Conservation (phyloP, 2,797 vertebrate species). For the Tamandua tetradactyla region DNA sequence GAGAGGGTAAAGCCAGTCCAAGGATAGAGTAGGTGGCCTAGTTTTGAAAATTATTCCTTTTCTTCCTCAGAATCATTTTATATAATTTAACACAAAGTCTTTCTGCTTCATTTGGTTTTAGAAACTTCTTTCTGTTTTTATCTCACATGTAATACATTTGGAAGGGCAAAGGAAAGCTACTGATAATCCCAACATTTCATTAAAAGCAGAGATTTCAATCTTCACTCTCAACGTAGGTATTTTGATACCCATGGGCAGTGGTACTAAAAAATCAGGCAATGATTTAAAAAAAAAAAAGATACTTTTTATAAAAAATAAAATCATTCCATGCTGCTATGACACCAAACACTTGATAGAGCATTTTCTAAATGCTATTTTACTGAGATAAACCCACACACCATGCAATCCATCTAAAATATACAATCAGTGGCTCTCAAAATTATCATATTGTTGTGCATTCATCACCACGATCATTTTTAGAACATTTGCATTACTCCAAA, state of each 20-base stretch:
- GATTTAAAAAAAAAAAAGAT: background rate
- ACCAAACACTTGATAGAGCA: background rate
- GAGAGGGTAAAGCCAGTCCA: background rate
- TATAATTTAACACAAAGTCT: background rate
- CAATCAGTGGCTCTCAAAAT: too few species aligned
- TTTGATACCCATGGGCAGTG: background rate
- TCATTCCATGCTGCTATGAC: background rate
- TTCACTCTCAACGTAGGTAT: background rate
- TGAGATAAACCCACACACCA: too few species aligned
- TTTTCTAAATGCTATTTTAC: too few species aligned
- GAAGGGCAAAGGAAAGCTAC: background rate
- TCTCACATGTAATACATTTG: background rate
- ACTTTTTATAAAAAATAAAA: background rate
- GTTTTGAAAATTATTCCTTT: background rate
- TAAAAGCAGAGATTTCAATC: background rate
- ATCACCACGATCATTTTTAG: too few species aligned
- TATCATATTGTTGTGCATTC: too few species aligned
- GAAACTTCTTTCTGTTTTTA: slow-evolving; percentile 8
- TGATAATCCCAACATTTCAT: background rate
- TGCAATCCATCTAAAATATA: too few species aligned
- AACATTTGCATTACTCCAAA: too few species aligned
- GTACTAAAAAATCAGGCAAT: background rate
- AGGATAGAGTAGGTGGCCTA: background rate
- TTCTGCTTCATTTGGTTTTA: background rate
- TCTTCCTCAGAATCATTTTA: background rate